Base-by-base conservation (phyloP, 1,140 invertebrate species). In the Scaptomyza graminum region DNA sequence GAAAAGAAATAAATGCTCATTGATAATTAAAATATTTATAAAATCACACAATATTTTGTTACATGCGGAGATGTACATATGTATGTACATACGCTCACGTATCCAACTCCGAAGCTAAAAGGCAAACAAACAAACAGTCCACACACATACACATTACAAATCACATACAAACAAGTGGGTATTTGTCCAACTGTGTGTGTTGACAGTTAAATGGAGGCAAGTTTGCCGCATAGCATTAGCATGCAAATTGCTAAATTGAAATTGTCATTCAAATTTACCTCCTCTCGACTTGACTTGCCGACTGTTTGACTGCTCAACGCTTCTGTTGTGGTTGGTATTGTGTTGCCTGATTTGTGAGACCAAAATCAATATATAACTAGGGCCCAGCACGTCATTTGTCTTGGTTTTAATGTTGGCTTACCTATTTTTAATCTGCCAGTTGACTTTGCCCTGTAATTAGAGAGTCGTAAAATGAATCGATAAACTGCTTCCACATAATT, bases 181-280 rank as follows among this genome's bases (percentile, higher is more conserved):
- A 25, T 25, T 31, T 37, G 8, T 22, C 12, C 25, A n/a, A 13
- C 31, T 70, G 67, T 60, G 34, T 46, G 63, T 43, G 70, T 68
- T 59, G 64, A 61, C 70, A 68, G 63, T 54, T 66, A 62, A 87
- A 81, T 78, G 74, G 73, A 80, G 70, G 73, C 57, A 68, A 66
- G 73, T 50, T 55, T 64, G 60, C 75, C 67, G 74, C 71, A 78
- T 65, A 68, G 76, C 72, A 88, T 87, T 88, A 88, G 79, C 75
- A 88, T 88, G 83, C 72, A 88, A 87, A 87, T 88, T 88, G 79
- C 54, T 83, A 87, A 87, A 88, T 87, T 87, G 83, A 87, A 87
- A 87, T 83, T 87, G 83, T 88, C 83, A 87, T 87, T 78, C 78
- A 82, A 70, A 85, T 82, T 88, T 87, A 65, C 62, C 65, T 71